A percentile compares a stretch with the other conserved stretches of the same genome.
These are phyloP conservation scores for Selenia dentaria DNA, from an alignment of 2,888 invertebrate genomes.

Conservation along the genomic window DNA sequence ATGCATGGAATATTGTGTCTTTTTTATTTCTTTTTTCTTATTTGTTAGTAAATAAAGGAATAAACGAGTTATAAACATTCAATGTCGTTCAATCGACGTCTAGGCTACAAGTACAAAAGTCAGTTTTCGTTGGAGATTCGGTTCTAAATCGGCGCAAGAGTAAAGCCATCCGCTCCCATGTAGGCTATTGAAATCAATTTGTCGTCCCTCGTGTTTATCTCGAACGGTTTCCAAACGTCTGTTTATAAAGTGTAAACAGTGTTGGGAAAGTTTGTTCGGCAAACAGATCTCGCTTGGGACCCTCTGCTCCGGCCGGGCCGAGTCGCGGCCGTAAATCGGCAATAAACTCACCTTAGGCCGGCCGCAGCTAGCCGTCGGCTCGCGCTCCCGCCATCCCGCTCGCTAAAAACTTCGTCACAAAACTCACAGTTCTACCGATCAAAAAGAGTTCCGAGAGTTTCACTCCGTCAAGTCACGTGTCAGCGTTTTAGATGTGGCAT, in stretches of 20 bases:
- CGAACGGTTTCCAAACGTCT: constrained; percentile 48
- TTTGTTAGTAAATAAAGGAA: no score
- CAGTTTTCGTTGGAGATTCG: no score
- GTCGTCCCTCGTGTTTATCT: constrained; percentile 36
- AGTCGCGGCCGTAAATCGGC: constrained; percentile 77
- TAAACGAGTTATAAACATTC: no score
- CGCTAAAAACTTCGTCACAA: constrained; percentile 77
- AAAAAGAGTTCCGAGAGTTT: constrained; percentile 63
- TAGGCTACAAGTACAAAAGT: no score
- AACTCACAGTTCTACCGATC: constrained; percentile 71
- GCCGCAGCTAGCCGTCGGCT: constrained; percentile 77
- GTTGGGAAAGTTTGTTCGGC: constrained; percentile 71
- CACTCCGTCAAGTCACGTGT: constrained; percentile 80
- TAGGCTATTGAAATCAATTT: constrained; percentile 49
- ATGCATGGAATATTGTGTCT: no score
- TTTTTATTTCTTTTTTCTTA: no score
- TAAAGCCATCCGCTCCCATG: constrained; percentile 28
- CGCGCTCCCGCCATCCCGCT: constrained; percentile 75
- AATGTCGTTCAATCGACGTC: no score
- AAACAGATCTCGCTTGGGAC: constrained; percentile 62
- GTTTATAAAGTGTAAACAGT: constrained; percentile 47
- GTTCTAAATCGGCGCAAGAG: constrained; percentile 23
- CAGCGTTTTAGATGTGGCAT: constrained; percentile 77
- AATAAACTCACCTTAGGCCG: constrained; percentile 82
- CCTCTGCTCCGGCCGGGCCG: constrained; percentile 58